phyloP scores from a whole-genome alignment of 2,113 vertebrate species.

The Scartelaos histophorus region DNA sequence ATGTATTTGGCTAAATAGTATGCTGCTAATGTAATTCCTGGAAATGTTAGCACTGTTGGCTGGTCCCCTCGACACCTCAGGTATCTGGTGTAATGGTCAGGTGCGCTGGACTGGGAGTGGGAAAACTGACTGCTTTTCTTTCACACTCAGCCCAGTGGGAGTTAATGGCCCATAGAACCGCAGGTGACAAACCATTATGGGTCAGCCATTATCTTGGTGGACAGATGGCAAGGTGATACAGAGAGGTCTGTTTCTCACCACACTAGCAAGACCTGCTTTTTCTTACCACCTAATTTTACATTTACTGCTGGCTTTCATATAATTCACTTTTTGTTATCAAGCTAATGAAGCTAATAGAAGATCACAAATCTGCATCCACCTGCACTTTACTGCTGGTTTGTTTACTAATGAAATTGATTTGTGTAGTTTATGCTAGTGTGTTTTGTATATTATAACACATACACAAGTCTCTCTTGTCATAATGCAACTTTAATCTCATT shows the following conservation, averaged over 20 bases:
- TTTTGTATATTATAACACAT: background rate
- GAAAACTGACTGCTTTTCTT: background rate
- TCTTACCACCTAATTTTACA: too few species aligned
- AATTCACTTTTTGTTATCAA: background rate
- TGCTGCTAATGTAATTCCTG: slow-evolving; percentile 25
- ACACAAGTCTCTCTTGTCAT: slow-evolving; percentile 6
- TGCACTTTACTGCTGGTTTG: background rate
- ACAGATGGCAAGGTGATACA: slow-evolving; percentile 51
- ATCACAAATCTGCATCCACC: background rate
- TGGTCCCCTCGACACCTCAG: background rate
- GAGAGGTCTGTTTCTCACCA: slow-evolving; percentile 27
- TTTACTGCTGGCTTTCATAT: background rate
- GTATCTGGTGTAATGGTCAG: background rate
- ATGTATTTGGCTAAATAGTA: background rate
- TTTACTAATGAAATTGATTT: too few species aligned
- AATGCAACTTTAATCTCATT: slow-evolving; percentile 50
- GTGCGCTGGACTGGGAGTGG: background rate
- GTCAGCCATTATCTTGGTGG: slow-evolving; percentile 16
- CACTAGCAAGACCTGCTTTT: slow-evolving; percentile 4
- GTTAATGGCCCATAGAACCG: slow-evolving; percentile 46
- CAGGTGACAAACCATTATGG: slow-evolving; percentile 32
- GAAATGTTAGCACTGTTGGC: slow-evolving; percentile 21
- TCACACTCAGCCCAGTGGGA: slow-evolving; percentile 16
- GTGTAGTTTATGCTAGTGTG: background rate
- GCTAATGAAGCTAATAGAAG: background rate